These are phyloP conservation scores for Gymnopithys bicolor DNA, from an alignment of 2,797 vertebrate genomes.

Conservation along the genomic window DNA sequence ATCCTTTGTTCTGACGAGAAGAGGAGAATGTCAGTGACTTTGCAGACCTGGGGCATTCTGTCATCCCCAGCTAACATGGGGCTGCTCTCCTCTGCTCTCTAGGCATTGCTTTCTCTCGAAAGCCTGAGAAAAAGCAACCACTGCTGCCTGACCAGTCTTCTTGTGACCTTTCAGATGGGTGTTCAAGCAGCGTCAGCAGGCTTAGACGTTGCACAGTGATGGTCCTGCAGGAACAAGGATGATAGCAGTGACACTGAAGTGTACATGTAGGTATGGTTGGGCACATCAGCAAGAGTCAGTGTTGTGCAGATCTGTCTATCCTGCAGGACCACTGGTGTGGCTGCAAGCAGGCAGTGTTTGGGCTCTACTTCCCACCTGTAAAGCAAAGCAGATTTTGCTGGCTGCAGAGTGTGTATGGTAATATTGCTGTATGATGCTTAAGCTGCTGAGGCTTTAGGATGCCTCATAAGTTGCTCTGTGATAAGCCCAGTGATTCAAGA, in stretches of 20 bases:
- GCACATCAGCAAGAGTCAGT: rapidly evolving
- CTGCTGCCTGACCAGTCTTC: background rate
- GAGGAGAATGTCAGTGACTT: slow-evolving; percentile 14
- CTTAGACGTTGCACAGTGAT: rapidly evolving
- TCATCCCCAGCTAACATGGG: background rate
- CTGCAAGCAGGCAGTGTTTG: background rate
- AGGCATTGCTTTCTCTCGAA: background rate
- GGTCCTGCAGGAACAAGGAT: rapidly evolving
- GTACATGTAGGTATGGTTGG: rapidly evolving
- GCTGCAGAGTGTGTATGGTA: background rate
- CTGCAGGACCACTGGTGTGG: background rate
- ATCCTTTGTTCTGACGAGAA: background rate
- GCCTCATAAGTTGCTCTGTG: background rate
- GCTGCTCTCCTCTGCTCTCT: background rate
- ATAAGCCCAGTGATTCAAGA: background rate
- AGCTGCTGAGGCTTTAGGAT: background rate
- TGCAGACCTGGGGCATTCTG: background rate
- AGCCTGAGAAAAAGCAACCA: background rate
- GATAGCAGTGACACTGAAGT: background rate
- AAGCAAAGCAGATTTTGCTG: background rate
- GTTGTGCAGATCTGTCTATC: background rate
- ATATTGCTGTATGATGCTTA: background rate
- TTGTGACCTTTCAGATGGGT: slow-evolving; percentile 16
- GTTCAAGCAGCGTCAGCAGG: background rate
- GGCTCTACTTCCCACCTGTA: background rate